Conservation (phyloP, 2,888 invertebrate species). For the Limnephilus lunatus region DNA sequence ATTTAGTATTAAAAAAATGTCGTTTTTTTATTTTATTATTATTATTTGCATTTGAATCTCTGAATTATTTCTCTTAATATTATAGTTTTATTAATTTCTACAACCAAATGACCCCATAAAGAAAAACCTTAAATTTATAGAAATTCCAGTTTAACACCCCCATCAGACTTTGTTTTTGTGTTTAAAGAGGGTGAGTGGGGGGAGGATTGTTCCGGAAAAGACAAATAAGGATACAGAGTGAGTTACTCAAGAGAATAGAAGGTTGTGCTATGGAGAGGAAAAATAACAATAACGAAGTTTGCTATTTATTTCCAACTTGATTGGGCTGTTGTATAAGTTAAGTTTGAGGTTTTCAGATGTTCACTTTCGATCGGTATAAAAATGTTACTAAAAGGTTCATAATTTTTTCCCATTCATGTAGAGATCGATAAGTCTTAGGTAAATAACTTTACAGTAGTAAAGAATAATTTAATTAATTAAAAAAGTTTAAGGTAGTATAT, state of each 20-base stretch:
- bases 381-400: background rate
- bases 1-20: too few species aligned
- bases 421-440: too few species aligned
- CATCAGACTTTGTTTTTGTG: conserved; percentile 23
- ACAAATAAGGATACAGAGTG: background rate
- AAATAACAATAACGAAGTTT: background rate
- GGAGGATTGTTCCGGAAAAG: background rate
- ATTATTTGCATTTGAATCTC: too few species aligned
- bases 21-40: too few species aligned
- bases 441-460: too few species aligned
- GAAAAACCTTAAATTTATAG: background rate
- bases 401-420: too few species aligned
- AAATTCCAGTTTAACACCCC: background rate
- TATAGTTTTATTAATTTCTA: background rate
- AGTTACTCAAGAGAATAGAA: background rate
- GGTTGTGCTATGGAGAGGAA: background rate
- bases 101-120: background rate
- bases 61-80: background rate
- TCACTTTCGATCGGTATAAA: background rate
- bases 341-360: background rate
- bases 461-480: too few species aligned
- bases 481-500: too few species aligned
- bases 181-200: background rate
- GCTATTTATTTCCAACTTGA: background rate
- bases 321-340: background rate